Evolutionary conservation across 2,113 vertebrate species (phyloP).

Genomic region (Cervus canadensis): DNA sequence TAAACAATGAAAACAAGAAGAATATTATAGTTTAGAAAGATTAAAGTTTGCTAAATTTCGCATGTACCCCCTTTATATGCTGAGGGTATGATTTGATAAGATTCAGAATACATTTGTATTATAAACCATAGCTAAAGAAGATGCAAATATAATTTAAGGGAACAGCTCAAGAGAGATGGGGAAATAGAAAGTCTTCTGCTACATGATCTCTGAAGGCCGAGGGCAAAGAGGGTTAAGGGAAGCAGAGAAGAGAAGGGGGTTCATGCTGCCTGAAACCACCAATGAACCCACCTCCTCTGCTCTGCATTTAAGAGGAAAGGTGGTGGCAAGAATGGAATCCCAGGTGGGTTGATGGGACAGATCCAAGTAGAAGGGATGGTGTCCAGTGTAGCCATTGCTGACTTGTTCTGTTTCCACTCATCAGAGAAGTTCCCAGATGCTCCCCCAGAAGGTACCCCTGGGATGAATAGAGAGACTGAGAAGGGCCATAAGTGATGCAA

Average conservation of each 20-base stretch:
- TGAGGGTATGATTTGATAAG: background rate
- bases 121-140: background rate
- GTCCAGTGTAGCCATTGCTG: background rate
- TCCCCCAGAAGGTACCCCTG: background rate
- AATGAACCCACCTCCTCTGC: background rate
- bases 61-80: background rate
- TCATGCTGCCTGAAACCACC: background rate
- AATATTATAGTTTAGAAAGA: background rate
- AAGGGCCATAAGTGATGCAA: background rate
- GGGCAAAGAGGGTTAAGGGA: background rate
- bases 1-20: background rate
- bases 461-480: background rate
- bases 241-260: background rate
- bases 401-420: background rate
- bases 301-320: background rate
- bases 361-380: background rate
- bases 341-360: background rate
- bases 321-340: background rate
- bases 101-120: background rate
- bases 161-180: background rate
- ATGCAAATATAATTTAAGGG: background rate
- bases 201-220: background rate
- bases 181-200: background rate
- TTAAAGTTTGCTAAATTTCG: background rate
- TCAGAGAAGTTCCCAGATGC: background rate